These are phyloP conservation scores for Masnerella sp. DNA, from an alignment of 2,888 invertebrate species.

Conservation along the genomic window DNA sequence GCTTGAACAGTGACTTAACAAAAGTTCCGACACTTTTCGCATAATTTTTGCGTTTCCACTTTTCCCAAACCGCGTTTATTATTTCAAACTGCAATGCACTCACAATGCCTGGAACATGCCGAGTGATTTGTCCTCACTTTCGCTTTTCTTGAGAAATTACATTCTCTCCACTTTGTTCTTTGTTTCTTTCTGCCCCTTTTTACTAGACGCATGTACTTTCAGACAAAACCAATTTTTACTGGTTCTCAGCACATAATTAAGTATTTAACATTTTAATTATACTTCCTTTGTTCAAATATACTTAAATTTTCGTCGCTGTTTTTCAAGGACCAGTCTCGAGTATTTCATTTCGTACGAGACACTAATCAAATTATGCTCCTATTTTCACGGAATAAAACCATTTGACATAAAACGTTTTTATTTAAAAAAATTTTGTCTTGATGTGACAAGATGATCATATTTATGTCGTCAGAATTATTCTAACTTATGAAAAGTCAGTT, in stretches of 20 bases:
- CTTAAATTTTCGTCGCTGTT: too few species aligned
- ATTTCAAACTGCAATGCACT: conserved; percentile 1
- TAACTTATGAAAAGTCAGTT: conserved; percentile 36
- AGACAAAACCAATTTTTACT: conserved; percentile 4
- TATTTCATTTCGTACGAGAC: background rate
- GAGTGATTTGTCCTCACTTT: conserved; percentile 31
- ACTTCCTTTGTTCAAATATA: background rate
- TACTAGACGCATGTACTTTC: conserved; percentile 4
- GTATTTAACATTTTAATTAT: conserved; percentile 11
- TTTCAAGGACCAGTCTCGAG: too few species aligned
- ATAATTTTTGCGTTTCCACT: too few species aligned
- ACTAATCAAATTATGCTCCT: conserved; percentile 3
- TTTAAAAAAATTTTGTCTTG: too few species aligned
- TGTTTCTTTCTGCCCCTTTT: conserved; percentile 26
- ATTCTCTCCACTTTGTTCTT: conserved; percentile 32
- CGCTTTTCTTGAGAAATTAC: conserved; percentile 43
- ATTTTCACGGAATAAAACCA: too few species aligned
- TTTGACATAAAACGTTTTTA: conserved; percentile 20
- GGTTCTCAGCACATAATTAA: conserved; percentile 8
- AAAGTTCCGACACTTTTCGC: too few species aligned
- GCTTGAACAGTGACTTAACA: too few species aligned
- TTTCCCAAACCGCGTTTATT: too few species aligned
- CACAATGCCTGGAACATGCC: conserved; percentile 24
- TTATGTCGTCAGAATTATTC: conserved; percentile 39
- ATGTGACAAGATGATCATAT: conserved; percentile 34